Base-by-base conservation (phyloP, 1,140 invertebrate species). In the Xylocopa sonorina region DNA sequence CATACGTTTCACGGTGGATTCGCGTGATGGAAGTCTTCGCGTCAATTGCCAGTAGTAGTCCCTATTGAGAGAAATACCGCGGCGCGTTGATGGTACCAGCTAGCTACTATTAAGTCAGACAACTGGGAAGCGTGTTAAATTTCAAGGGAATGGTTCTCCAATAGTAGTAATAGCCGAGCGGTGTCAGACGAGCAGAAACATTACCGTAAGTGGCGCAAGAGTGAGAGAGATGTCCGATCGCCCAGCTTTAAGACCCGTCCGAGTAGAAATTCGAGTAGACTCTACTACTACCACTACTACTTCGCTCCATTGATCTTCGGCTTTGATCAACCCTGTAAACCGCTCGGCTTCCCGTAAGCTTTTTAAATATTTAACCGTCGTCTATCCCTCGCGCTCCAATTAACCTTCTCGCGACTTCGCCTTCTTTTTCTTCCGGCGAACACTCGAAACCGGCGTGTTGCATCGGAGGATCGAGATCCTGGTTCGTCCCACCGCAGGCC, bases 41-140 rank as follows among this genome's bases (percentile, higher is more conserved):
- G 74, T 78, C 79, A 83, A 85, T 85, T 78, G 79, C 78, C 60
- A 80, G n/a, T n/a, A n/a, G n/a, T n/a, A n/a, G 67, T 71, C 63
- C 64, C 79, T 85, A 83, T 81, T 72, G 74, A 85, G 82, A 83
- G 81, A 77, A 77, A 69, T 75, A 68, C 81, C 46, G 78, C 60
- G 77, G 81, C 34, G 57, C 73, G 74, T 80, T 55, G 48, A 73
- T 51, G 62, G 51, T 74, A 75, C 74, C 43, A 81, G 69, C 74
- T 43, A 81, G 69, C 71, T 43, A 64, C 85, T 83, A 82, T 87
- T 86, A 81, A 87, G 69, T 88, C 80, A 66, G 84, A 78, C 78
- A 82, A 85, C 78, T 78, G 69, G 75, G 71, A 63, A 74, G 75
- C 63, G 77, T 79, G 80, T 81, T 83, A 81, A 88, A 81, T 85